Conservation (phyloP, 2,888 invertebrate genomes). For the Drosophila formosana region DNA sequence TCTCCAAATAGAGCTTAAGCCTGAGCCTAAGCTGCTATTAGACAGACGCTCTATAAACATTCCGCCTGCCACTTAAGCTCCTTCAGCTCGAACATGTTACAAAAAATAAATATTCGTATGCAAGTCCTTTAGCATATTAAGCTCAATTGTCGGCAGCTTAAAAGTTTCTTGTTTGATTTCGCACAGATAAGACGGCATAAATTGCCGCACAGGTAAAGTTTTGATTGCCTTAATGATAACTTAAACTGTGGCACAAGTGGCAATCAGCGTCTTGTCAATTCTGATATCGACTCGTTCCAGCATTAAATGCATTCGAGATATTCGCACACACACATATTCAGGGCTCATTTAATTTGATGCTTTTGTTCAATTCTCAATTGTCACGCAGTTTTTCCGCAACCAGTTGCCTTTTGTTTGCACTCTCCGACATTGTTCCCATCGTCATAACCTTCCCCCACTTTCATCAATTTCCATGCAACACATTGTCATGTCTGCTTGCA, state of each 20-base stretch:
- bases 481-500: conserved; percentile 67
- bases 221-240: conserved; percentile 76
- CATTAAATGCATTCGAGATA: neutral
- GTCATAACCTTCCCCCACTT: conserved; percentile 14
- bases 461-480: conserved; percentile 29
- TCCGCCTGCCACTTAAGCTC: conserved; percentile 33
- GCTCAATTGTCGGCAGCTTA: conserved; percentile 77
- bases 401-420: conserved; percentile 17
- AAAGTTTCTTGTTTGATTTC: conserved; percentile 79
- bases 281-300: neutral
- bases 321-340: neutral
- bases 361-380: conserved; percentile 26
- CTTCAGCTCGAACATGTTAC: conserved; percentile 7
- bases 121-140: conserved; percentile 63
- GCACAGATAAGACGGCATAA: conserved; percentile 74
- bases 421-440: conserved; percentile 24
- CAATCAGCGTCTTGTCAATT: conserved; percentile 24
- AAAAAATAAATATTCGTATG: conserved; percentile 3
- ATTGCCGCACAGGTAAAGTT: conserved; percentile 76
- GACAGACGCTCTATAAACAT: conserved; percentile 49
- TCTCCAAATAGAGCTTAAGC: conserved; percentile 60
- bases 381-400: conserved; percentile 4
- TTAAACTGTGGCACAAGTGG: conserved; percentile 60
- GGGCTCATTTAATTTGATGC: conserved; percentile 35
- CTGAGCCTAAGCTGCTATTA: conserved; percentile 60